Evolutionary conservation across 2,888 invertebrate species (phyloP).

Genomic region (Sipunculus nudus): DNA sequence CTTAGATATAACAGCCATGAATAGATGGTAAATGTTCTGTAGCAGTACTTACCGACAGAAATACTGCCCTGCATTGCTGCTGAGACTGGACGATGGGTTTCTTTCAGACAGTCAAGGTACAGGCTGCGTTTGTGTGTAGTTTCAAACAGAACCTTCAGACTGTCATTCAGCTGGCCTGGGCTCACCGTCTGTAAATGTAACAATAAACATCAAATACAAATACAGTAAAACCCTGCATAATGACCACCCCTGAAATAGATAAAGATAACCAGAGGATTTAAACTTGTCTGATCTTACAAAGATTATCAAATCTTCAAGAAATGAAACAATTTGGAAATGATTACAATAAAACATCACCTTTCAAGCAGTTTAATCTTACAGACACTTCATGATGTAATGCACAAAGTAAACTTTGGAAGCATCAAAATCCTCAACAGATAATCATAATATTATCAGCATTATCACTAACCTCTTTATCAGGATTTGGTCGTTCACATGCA

Average conservation of each 20-base stretch:
- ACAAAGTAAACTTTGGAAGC: too few relatives aligned
- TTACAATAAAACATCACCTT: too few relatives aligned
- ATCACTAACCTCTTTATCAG: conserved; percentile 60
- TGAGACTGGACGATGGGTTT: conserved; percentile 15
- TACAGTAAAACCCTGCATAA: too few relatives aligned
- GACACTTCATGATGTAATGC: too few relatives aligned
- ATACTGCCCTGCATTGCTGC: conserved; percentile 30
- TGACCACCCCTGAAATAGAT: too few relatives aligned
- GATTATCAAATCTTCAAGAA: too few relatives aligned
- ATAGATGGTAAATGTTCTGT: neutral
- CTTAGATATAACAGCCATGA: neutral
- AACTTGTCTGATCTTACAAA: too few relatives aligned
- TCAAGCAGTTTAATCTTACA: too few relatives aligned
- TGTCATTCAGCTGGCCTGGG: conserved; percentile 52
- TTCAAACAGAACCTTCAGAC: conserved; percentile 52
- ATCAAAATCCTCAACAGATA: too few relatives aligned
- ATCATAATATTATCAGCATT: neutral
- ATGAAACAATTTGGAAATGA: too few relatives aligned
- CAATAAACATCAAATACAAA: too few relatives aligned
- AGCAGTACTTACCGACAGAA: conserved; percentile 41
- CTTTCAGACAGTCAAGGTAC: conserved; percentile 55
- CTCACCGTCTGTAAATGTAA: conserved; percentile 52
- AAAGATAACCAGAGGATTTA: too few relatives aligned
- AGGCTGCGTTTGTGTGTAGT: conserved; percentile 50
- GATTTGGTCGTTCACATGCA: conserved; percentile 60